phyloP scores from a whole-genome alignment of 2,888 invertebrate species.

The Teinopalpus imperialis region DNA sequence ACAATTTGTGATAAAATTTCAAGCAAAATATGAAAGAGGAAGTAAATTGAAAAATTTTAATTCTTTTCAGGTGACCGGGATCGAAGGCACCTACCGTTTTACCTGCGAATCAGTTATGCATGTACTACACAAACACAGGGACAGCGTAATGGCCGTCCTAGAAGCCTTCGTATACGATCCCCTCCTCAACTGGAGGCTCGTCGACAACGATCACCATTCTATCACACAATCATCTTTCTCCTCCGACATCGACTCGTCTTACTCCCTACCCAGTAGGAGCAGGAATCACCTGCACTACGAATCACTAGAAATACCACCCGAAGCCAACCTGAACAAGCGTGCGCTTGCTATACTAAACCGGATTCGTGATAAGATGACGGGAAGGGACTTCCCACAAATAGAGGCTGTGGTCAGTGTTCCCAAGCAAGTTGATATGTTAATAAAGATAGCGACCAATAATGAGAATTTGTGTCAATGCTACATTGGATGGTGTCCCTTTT shows the following conservation, averaged over 20 bases:
- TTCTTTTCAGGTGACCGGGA: constrained; percentile 92
- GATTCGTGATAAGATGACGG: constrained; percentile 96
- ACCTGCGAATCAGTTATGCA: constrained; percentile 99
- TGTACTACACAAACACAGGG: constrained; percentile 96
- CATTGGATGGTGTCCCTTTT: constrained; percentile 97
- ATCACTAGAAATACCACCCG: constrained; percentile 82
- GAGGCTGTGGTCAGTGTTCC: constrained; percentile 90
- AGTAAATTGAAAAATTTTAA: too few relatives aligned
- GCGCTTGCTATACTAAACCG: constrained; percentile 95
- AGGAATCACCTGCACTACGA: constrained; percentile 64
- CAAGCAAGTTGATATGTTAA: constrained; percentile 95
- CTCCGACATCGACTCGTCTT: constrained; percentile 64
- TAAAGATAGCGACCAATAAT: constrained; percentile 97
- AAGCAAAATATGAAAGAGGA: too few relatives aligned
- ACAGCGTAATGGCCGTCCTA: constrained; percentile 99
- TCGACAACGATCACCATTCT: constrained; percentile 65
- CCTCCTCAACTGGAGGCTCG: constrained; percentile 96
- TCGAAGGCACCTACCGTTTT: constrained; percentile 97
- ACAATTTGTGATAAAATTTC: too few relatives aligned
- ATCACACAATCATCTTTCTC: constrained; percentile 67
- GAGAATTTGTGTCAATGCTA: constrained; percentile 99
- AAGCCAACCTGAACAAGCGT: constrained; percentile 93
- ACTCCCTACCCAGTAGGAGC: constrained; percentile 63
- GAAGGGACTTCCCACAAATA: constrained; percentile 91
- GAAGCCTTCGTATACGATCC: constrained; percentile 99